Base-by-base conservation (phyloP, 2,113 vertebrate species). In the Gallinago jamesoni region DNA sequence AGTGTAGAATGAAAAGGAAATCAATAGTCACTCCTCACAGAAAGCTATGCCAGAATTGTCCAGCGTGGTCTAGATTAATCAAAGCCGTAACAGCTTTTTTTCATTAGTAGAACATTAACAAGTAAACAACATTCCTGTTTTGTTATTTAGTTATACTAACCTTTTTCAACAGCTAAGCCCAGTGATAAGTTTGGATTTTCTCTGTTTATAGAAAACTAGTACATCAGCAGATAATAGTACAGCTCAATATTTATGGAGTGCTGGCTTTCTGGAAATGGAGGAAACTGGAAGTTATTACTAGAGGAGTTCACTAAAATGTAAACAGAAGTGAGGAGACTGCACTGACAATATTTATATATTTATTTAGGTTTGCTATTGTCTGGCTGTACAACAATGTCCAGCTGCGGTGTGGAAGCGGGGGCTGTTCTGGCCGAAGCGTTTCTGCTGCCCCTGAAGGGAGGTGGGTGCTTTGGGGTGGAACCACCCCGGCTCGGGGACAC, bases 1-100 rank as follows among this genome's bases (percentile, higher is more conserved):
- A 97, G 97, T 97, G 97, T 96, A 95, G 91, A 93, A 91, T 96
- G 96, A 97, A 97, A 91, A 96, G 96, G 97, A 97, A 97, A 97
- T 97, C 89, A 94, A 97, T 97, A 96, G 96, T 93, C 82, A 93
- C 82, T 97, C 84, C n/a, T 90, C 59, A 59, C 79, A 87, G 87
- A 74, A 82, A 94, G 68, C 79, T 89, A 94, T 93, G 95, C 95
- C 95, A 97, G 81, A 95, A 74, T 91, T 83, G 78, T 89, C 70
- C 47, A 33, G 87, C 74, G 77, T 80, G 70, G 64, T 30, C 70
- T 67, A 68, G 77, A 96, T 97, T 95, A 96, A 95, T 97, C 93
- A 97, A 95, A 97, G 47, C 74, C 10, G 3, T 97, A 96, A 94
- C 97, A 96, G 95, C 93, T 96, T 96, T 95, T 83, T 97, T 94